Conservation (phyloP, 2,113 vertebrate genomes). For the Elanoides forficatus region DNA sequence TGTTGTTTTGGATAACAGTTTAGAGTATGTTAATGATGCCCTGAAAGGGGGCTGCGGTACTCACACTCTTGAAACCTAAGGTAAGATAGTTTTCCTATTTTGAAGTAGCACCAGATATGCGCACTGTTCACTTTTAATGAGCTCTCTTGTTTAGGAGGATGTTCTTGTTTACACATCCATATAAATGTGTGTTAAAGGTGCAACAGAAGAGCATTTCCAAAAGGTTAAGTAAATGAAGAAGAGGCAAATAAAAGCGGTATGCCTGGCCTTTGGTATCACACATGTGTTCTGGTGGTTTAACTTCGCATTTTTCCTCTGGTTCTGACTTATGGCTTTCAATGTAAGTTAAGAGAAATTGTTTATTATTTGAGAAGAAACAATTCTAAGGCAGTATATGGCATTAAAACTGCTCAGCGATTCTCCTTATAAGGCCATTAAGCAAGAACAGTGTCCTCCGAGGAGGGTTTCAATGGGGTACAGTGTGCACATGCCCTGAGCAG, state of each 20-base stretch:
- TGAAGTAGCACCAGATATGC: background rate
- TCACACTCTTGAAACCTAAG: background rate
- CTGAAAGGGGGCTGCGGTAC: background rate
- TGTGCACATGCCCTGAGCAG: background rate
- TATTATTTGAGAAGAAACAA: background rate
- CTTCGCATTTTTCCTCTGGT: background rate
- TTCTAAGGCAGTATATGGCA: background rate
- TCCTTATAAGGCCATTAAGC: background rate
- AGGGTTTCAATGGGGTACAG: background rate
- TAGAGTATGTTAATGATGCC: slow-evolving; percentile 10
- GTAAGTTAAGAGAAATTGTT: background rate
- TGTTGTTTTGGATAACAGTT: slow-evolving; percentile 22
- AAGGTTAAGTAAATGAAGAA: background rate
- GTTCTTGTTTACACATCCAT: background rate
- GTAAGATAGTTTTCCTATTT: background rate
- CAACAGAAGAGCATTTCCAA: background rate
- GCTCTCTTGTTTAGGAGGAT: background rate
- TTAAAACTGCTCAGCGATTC: background rate
- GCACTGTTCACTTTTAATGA: background rate
- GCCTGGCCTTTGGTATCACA: background rate
- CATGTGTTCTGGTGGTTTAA: background rate
- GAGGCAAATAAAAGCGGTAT: background rate
- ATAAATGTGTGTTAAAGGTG: background rate
- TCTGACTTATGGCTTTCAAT: background rate
- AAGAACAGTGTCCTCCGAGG: background rate